A percentile compares a stretch with the other conserved stretches of the same genome.
Evolutionary conservation across 1,140 invertebrate species (phyloP).

Genomic region (Zophobas atratus): DNA sequence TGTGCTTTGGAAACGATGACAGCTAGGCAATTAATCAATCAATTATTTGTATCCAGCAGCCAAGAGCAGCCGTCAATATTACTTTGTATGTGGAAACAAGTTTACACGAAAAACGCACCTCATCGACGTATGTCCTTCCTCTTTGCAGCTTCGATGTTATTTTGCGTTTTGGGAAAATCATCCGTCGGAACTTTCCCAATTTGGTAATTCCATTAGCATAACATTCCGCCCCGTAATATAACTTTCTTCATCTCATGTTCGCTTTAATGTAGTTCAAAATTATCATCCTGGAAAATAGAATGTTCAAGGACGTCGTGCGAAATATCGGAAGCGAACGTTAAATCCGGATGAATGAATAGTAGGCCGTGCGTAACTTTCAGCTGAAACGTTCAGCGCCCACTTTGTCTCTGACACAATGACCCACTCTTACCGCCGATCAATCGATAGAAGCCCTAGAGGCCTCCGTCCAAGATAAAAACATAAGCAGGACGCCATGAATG

Average conservation of each 20-base stretch:
- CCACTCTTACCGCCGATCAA: slow-evolving; percentile 41
- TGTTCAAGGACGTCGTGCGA: slow-evolving; percentile 20
- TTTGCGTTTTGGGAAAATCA: slow-evolving; percentile 20
- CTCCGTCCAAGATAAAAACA: slow-evolving; percentile 15
- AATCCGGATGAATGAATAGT: slow-evolving; percentile 47
- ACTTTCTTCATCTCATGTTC: slow-evolving; percentile 30
- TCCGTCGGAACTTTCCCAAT: slow-evolving; percentile 27
- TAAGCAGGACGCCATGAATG: slow-evolving; percentile 29
- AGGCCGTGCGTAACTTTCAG: slow-evolving; percentile 54
- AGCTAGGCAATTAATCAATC: neutral
- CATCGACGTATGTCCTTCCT: neutral
- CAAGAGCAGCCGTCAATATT: neutral
- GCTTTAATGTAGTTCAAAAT: slow-evolving; percentile 29
- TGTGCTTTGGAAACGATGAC: neutral
- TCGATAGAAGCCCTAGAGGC: slow-evolving; percentile 15
- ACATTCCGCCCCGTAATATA: slow-evolving; percentile 24
- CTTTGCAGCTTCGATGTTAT: slow-evolving; percentile 4
- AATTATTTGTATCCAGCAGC: neutral
- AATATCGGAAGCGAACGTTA: slow-evolving; percentile 49
- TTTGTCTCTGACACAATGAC: slow-evolving; percentile 51
- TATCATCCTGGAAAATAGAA: slow-evolving; percentile 7
- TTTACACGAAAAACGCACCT: neutral
- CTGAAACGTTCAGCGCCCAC: slow-evolving; percentile 48
- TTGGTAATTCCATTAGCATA: slow-evolving; percentile 37
- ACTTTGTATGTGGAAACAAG: neutral